Conservation (phyloP, 2,797 vertebrate species). For the Lepus oiostolus region DNA sequence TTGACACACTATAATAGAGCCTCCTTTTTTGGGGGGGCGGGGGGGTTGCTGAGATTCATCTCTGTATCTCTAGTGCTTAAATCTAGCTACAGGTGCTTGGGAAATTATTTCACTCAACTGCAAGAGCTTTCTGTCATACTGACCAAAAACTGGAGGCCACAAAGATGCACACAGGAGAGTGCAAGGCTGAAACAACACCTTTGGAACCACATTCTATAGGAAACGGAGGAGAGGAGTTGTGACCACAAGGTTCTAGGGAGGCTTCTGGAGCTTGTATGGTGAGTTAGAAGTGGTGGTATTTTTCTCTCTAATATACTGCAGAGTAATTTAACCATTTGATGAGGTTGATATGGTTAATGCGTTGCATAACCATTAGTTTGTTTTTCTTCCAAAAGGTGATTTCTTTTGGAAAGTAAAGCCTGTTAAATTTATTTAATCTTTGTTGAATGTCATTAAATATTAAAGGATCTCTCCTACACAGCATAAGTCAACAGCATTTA, state of each 20-base stretch:
- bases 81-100: not conserved
- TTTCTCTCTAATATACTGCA: not conserved
- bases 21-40: not conserved
- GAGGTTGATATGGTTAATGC: not conserved
- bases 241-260: not conserved
- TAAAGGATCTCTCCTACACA: constrained; percentile 3
- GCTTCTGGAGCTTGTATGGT: not conserved
- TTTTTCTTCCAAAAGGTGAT: not conserved
- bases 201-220: not conserved
- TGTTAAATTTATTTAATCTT: constrained; percentile 28
- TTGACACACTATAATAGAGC: not conserved
- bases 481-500: not conserved
- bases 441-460: constrained; percentile 48
- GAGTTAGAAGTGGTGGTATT: not conserved
- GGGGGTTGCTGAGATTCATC: not conserved
- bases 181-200: not conserved
- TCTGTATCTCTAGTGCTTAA: not conserved
- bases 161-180: no score
- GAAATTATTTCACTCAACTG: not conserved
- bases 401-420: constrained; percentile 54
- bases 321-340: constrained; percentile 28
- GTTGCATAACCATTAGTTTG: not conserved
- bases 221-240: not conserved
- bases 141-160: not conserved
- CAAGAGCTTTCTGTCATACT: not conserved